phyloP scores from a whole-genome alignment of 2,888 invertebrate species.

The Hyppa rectilinea region DNA sequence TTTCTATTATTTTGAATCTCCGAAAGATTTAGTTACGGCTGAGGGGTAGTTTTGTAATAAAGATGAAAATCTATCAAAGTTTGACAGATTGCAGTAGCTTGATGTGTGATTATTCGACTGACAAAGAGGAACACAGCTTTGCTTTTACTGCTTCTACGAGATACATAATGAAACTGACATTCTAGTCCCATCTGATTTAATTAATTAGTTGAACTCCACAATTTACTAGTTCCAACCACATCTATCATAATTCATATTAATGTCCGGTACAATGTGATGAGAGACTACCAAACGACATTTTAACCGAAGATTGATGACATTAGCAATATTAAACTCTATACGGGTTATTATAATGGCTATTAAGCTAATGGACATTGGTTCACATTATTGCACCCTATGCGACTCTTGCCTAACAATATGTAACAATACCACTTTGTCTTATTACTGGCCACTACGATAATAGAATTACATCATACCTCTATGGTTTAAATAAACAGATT shows the following conservation, averaged over 20 bases:
- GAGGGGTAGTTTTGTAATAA: no score
- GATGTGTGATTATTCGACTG: no score
- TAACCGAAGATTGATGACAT: slow-evolving; percentile 49
- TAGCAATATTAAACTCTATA: slow-evolving; percentile 66
- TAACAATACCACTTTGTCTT: slow-evolving; percentile 76
- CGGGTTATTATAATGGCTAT: slow-evolving; percentile 77
- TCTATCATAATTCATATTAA: slow-evolving; percentile 32
- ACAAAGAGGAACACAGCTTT: slow-evolving; percentile 7
- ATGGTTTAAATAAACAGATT: slow-evolving; percentile 41
- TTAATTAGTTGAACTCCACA: slow-evolving; percentile 19
- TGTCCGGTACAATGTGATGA: slow-evolving; percentile 24
- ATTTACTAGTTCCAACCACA: slow-evolving; percentile 25
- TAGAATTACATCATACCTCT: slow-evolving; percentile 67
- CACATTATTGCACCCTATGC: slow-evolving; percentile 73
- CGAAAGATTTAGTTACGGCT: no score
- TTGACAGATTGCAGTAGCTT: no score
- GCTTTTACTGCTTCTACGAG: not conserved
- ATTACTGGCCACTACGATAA: slow-evolving; percentile 70
- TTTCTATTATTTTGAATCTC: no score
- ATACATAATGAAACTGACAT: not conserved
- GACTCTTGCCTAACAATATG: slow-evolving; percentile 69
- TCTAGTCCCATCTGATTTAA: not conserved
- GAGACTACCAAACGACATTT: slow-evolving; percentile 47
- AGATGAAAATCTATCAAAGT: no score
- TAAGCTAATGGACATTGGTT: slow-evolving; percentile 75